A percentile compares a stretch with the other conserved stretches of the same genome.
Evolutionary conservation across 2,888 invertebrate species (phyloP).

Genomic region (Tenthredo distinguenda): DNA sequence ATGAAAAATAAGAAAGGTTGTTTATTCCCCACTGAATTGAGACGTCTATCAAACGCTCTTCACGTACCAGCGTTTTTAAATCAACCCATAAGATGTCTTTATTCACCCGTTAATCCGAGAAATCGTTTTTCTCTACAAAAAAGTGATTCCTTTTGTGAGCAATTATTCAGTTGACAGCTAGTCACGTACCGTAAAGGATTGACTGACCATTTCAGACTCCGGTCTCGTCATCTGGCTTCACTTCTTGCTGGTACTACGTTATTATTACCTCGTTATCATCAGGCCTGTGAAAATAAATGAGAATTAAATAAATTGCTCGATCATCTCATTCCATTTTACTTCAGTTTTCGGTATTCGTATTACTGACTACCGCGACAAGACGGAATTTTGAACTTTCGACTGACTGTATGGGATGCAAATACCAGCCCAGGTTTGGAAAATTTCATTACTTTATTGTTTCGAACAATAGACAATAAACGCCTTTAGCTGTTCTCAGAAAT

Average conservation of each 20-base stretch:
- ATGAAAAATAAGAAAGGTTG: neutral
- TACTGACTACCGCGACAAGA: no score
- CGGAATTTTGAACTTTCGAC: neutral
- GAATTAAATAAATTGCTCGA: neutral
- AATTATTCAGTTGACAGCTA: conserved; percentile 47
- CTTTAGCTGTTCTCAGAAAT: neutral
- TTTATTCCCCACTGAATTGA: conserved; percentile 10
- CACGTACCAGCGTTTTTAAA: neutral
- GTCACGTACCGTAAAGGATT: conserved; percentile 40
- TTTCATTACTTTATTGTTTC: neutral
- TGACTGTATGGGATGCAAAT: neutral
- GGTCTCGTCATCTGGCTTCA: neutral
- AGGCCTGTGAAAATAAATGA: neutral
- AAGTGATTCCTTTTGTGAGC: conserved; percentile 11
- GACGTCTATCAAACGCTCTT: conserved; percentile 33
- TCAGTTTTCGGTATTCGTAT: neutral
- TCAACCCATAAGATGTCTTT: conserved; percentile 19
- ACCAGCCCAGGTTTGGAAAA: neutral
- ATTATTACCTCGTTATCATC: neutral
- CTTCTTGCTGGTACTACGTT: neutral
- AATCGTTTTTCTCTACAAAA: conserved; percentile 41
- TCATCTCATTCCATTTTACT: neutral
- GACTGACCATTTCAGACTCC: neutral
- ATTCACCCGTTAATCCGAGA: conserved; percentile 36
- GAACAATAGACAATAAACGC: neutral